Percentiles rank a stretch among this genome's conserved stretches.
Conservation (phyloP, 2,888 invertebrate species). For the Saturnia japonica region DNA sequence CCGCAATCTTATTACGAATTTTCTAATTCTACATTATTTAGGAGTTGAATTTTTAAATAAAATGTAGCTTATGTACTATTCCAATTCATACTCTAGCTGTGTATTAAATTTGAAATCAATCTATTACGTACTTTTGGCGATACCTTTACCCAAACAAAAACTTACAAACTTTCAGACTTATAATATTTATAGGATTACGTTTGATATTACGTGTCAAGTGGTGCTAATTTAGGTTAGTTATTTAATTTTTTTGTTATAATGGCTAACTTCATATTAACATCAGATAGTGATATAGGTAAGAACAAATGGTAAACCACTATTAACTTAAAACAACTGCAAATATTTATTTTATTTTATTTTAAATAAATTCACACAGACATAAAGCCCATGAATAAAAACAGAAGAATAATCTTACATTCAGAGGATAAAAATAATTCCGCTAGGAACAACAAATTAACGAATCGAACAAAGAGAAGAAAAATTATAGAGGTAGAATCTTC, state of each 20-base stretch:
- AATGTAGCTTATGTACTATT: conserved; percentile 3
- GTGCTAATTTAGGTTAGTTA: conserved; percentile 16
- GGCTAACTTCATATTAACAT: too few species aligned
- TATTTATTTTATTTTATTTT: conserved; percentile 22
- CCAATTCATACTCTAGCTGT: too few species aligned
- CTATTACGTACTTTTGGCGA: too few species aligned
- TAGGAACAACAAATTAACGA: not conserved
- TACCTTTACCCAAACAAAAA: too few species aligned
- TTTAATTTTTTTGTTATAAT: too few species aligned
- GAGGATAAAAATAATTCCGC: conserved; percentile 24
- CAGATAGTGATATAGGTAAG: too few species aligned
- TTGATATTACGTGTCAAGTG: conserved; percentile 17
- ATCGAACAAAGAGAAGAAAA: too few species aligned
- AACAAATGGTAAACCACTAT: conserved; percentile 11
- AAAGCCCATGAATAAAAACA: conserved; percentile 22
- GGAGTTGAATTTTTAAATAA: conserved; percentile 16
- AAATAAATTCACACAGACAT: conserved; percentile 22
- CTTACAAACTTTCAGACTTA: too few species aligned
- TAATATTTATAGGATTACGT: too few species aligned
- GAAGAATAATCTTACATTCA: conserved; percentile 23
- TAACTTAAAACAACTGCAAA: conserved; percentile 23
- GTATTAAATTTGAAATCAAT: too few species aligned
- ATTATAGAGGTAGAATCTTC: too few species aligned
- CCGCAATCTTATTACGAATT: conserved; percentile 8
- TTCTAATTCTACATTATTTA: conserved; percentile 13